Percentiles rank a stretch among this genome's conserved stretches.
These are phyloP conservation scores for Apistogramma diplotaenia DNA, from an alignment of 2,113 vertebrate genomes.

Conservation along the genomic window DNA sequence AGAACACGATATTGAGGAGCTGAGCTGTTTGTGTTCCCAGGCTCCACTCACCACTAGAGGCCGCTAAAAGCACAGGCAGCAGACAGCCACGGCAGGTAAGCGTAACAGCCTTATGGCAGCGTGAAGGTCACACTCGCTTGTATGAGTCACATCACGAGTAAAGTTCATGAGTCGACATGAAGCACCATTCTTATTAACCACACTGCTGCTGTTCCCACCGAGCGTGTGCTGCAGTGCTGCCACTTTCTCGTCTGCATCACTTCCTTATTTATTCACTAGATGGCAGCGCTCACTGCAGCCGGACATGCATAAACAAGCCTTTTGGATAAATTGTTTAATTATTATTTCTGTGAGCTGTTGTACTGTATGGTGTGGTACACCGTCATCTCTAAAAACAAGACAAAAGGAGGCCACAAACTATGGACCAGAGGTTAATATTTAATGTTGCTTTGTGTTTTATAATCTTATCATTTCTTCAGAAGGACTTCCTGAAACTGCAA, in stretches of 20 bases:
- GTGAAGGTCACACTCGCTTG: not conserved
- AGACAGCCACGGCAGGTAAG: slow-evolving; percentile 77
- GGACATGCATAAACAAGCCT: not conserved
- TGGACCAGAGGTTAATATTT: not conserved
- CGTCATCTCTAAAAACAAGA: not conserved
- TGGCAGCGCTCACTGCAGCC: slow-evolving; percentile 8
- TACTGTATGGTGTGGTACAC: not conserved
- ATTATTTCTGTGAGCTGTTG: not conserved
- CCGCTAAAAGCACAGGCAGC: slow-evolving; percentile 31
- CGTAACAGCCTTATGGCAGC: not conserved
- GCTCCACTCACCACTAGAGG: slow-evolving; percentile 58
- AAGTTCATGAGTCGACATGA: not conserved
- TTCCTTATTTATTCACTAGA: slow-evolving; percentile 2
- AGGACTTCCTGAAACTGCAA: not conserved
- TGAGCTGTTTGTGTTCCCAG: slow-evolving; percentile 28
- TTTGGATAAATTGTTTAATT: not conserved
- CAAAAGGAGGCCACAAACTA: not conserved
- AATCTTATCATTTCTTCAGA: not conserved
- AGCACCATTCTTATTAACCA: not conserved
- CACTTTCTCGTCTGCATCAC: not conserved
- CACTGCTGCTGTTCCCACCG: not conserved
- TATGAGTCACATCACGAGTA: not conserved
- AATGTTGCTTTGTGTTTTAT: not conserved
- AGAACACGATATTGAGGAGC: not conserved
- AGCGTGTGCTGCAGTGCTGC: not conserved